Percentiles rank a stretch among this genome's conserved stretches.
These are phyloP conservation scores for Chauna torquata DNA, from an alignment of 2,113 vertebrate species.

Conservation along the genomic window DNA sequence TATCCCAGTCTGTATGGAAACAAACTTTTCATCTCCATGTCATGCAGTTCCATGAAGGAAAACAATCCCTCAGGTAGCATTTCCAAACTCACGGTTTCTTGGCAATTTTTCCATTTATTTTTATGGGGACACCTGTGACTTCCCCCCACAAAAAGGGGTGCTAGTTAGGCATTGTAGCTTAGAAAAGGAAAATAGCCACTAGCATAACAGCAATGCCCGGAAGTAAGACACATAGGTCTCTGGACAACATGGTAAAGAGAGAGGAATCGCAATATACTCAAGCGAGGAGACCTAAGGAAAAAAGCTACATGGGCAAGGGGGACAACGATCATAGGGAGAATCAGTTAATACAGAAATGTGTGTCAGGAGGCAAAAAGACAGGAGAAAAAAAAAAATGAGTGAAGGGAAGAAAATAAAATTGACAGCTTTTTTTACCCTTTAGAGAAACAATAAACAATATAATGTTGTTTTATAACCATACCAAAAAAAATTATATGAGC, in stretches of 20 bases:
- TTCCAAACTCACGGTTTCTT: background rate
- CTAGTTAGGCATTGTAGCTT: background rate
- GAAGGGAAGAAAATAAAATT: background rate
- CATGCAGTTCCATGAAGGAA: background rate
- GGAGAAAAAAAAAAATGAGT: background rate
- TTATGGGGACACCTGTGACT: background rate
- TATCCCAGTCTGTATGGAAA: background rate
- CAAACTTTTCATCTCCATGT: background rate
- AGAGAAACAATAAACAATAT: background rate
- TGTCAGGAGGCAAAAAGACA: background rate
- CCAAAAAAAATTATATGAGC: background rate
- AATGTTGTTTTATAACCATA: background rate
- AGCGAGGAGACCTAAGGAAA: background rate
- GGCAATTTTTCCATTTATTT: background rate
- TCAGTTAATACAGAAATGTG: background rate
- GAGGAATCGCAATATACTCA: background rate
- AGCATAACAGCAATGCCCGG: background rate
- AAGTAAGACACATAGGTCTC: background rate
- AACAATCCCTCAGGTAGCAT: background rate
- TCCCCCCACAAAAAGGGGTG: background rate
- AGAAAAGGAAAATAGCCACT: background rate
- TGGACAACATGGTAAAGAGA: background rate
- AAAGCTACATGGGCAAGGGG: background rate
- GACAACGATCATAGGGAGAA: background rate
- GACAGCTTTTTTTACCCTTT: background rate